A percentile compares a stretch with the other conserved stretches of the same genome.
Conservation (phyloP, 2,113 vertebrate genomes). For the Ophthalmolycus amberensis region DNA sequence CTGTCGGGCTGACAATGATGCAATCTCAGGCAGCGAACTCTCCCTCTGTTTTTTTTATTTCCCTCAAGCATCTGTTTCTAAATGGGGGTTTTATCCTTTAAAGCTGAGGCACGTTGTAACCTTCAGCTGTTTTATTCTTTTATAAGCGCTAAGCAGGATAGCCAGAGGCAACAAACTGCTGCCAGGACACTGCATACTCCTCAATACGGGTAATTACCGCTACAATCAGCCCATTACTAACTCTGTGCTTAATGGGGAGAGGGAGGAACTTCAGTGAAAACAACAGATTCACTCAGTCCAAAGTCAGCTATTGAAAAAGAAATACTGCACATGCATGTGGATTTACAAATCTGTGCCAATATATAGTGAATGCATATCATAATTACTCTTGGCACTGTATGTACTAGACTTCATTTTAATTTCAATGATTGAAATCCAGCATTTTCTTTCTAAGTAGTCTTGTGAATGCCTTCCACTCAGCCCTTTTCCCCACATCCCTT, state of each 20-base stretch:
- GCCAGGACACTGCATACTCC: slow-evolving; percentile 62
- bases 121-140: slow-evolving; percentile 76
- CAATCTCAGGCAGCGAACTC: slow-evolving; percentile 65
- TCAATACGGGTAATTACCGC: slow-evolving; percentile 66
- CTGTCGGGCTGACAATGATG: slow-evolving; percentile 68
- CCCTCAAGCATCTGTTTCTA: slow-evolving; percentile 75
- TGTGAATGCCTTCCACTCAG: slow-evolving; percentile 45
- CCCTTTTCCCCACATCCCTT: slow-evolving; percentile 34
- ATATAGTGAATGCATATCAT: slow-evolving; percentile 35
- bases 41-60: slow-evolving; percentile 65
- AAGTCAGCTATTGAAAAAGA: background rate
- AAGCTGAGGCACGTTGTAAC: slow-evolving; percentile 71
- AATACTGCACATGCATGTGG: slow-evolving; percentile 5
- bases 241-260: slow-evolving; percentile 30
- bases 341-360: slow-evolving; percentile 41
- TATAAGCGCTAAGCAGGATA: slow-evolving; percentile 64
- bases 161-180: slow-evolving; percentile 63
- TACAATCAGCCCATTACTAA: slow-evolving; percentile 58
- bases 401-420: slow-evolving; percentile 44
- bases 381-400: slow-evolving; percentile 50
- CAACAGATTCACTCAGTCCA: background rate
- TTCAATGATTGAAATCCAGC: slow-evolving; percentile 65
- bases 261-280: slow-evolving; percentile 3
- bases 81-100: slow-evolving; percentile 76
- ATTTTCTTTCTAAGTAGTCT: slow-evolving; percentile 11